A percentile compares a stretch with the other conserved stretches of the same genome.
Evolutionary conservation across 2,113 vertebrate genomes (phyloP).

Genomic region (Plecturocebus donacophilus): DNA sequence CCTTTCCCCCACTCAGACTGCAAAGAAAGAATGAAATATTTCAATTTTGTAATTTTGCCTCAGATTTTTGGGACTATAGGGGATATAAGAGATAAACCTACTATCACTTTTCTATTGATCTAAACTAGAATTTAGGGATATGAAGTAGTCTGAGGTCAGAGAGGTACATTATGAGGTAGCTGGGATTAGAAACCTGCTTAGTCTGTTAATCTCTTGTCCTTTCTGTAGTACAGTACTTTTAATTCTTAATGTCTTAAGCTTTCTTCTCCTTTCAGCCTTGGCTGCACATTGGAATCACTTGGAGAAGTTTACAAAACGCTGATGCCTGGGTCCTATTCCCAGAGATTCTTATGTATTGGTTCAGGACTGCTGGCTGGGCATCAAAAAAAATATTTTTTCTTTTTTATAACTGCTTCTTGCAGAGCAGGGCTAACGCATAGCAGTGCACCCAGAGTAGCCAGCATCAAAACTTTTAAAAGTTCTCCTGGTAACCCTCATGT

Average conservation of each 20-base stretch:
- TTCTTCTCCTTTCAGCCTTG: neutral
- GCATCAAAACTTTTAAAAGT: neutral
- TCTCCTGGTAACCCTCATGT: neutral
- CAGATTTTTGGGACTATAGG: neutral
- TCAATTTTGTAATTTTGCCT: constrained; percentile 3
- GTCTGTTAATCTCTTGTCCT: neutral
- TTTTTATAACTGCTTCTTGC: too few relatives aligned
- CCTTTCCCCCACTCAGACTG: rapidly evolving
- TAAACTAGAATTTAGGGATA: neutral
- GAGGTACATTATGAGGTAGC: neutral
- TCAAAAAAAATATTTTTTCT: neutral
- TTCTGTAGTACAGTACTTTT: neutral
- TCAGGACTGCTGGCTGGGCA: neutral
- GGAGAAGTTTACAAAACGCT: neutral
- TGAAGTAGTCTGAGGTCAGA: neutral
- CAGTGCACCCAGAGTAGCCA: too few relatives aligned
- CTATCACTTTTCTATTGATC: neutral
- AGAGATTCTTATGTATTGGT: too few relatives aligned
- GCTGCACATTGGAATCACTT: neutral
- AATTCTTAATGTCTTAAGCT: neutral
- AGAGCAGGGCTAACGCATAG: too few relatives aligned
- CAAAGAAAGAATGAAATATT: constrained; percentile 7
- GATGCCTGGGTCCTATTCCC: neutral
- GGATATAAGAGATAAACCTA: neutral
- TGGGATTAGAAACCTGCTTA: neutral